Percentiles rank a stretch among this genome's conserved stretches.
Conservation (phyloP, 30 jellyfish, hydroid and myxozoan genomes). For the Pelagia noctiluca region DNA sequence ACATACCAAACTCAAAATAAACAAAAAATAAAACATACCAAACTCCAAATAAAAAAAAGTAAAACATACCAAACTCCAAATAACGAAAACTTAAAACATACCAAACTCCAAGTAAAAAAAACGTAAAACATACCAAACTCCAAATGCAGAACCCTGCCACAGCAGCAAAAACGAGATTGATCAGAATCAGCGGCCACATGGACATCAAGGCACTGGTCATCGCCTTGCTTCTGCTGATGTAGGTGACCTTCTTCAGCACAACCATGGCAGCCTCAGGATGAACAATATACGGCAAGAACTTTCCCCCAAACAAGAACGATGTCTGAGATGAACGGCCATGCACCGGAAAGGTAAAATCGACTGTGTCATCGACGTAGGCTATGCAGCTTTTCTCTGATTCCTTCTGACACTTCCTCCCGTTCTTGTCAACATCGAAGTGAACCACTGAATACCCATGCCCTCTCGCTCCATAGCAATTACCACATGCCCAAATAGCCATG, state of each 20-base stretch:
- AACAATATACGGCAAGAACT: slow-evolving; percentile 41
- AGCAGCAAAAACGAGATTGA: slow-evolving; percentile 30
- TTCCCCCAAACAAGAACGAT: slow-evolving; percentile 26
- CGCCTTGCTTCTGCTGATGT: slow-evolving; percentile 27
- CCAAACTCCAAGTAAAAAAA: too few species aligned
- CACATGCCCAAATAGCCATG: slow-evolving; percentile 61
- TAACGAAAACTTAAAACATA: too few species aligned
- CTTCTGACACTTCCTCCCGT: slow-evolving; percentile 17
- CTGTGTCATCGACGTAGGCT: slow-evolving; percentile 3
- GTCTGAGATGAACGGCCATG: slow-evolving; percentile 37
- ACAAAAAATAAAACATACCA: too few species aligned
- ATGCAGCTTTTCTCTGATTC: slow-evolving; percentile 30
- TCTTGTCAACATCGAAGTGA: slow-evolving; percentile 52
- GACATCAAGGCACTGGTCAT: slow-evolving; percentile 22
- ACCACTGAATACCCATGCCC: slow-evolving; percentile 67
- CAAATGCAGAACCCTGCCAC: slow-evolving; percentile 39
- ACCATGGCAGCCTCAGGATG: slow-evolving; percentile 49
- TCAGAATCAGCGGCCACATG: slow-evolving; percentile 53
- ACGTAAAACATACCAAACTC: slow-evolving; percentile 49
- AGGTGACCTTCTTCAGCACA: slow-evolving; percentile 30
- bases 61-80: too few species aligned
- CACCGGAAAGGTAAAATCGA: slow-evolving; percentile 49
- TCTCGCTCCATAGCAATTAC: slow-evolving; percentile 64
- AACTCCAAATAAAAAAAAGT: too few species aligned
- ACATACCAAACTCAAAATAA: too few species aligned